Base-by-base conservation (phyloP, 2,797 vertebrate genomes). In the Tadarida brasiliensis region DNA sequence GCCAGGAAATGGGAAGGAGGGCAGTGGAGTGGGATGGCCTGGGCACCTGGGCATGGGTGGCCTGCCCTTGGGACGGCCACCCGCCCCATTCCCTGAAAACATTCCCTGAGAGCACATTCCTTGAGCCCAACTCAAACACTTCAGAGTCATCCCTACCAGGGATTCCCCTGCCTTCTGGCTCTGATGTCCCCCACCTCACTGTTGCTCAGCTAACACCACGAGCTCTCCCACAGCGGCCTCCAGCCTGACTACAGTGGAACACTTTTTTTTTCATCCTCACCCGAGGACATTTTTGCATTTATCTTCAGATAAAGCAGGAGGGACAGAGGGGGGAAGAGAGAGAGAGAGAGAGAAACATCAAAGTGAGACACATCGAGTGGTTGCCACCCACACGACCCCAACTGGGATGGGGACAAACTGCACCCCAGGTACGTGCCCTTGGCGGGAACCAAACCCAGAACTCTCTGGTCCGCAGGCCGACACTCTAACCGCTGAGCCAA, bases 71-170 rank as follows among this genome's bases (percentile, higher is more conserved):
- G 24, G 59, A 20, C 33, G 11, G 35, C 14, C 56, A 17, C 47
- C n/a, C 0, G 2, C 44, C 20, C 4, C 24, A 4, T 4, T 59
- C 74, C n/a, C 61, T 12, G 1, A 35, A 14, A 51, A 20, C 12
- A 22, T 47, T 71, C 30, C n/a, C 61, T 12, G 1, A 35, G 17
- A 51, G 56, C 28, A 20, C 12, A 22, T 47, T 71, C 30, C 59
- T 71, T 12, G 39, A 89, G 57, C 86, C 63, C 89, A 67, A 11
- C 1, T 17, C 74, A 44, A 77, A 76, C 12, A 22, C 76, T 20
- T 33, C 33, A 26, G 47, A 73, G 56, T 74, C 26, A 49, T 22
- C 30, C 71, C 70, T 71, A 6, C 11, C 0, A 0, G 59, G 54
- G 35, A n/a, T 5, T 51, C 15, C 61, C 28, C 47, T 17, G 49